Base-by-base conservation (phyloP, 2,888 invertebrate species). In the Acholoe squamosa region DNA sequence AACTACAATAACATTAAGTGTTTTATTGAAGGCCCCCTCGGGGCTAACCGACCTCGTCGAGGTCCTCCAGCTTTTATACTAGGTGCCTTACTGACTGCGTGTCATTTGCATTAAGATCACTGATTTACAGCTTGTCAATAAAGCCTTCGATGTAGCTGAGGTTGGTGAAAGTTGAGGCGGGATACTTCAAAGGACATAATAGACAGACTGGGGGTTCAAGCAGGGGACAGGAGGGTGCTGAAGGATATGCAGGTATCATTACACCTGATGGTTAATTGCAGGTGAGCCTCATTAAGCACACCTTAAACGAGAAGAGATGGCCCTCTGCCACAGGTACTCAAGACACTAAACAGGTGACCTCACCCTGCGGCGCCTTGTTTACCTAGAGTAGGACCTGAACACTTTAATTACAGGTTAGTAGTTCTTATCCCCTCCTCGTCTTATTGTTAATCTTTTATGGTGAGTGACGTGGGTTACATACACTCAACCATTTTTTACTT, bases 61-160 rank as follows among this genome's bases (percentile, higher is more conserved):
- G 31, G n/a, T n/a, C n/a, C 71, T 28, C 12, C 61, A n/a, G 61
- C 71, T 71, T 77, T 84, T 43, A n/a, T n/a, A 22, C 84, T 43
- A 22, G 84, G 51, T 84, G n/a, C 43, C 84, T 84, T 22, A 34
- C 84, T 10, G 84, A 84, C 51, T 43, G 84, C 33, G 51, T 34
- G 84, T n/a, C 25, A 84, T 80, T 80, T 80, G 33, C 80, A 80
- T 80, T 80, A 54, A n/a, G 86, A 86, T 86, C 54, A 54, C 54
- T 86, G 86, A 86, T 86, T 54, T 86, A 86, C 54, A 25, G 54
- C 54, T 28, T 31, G 19, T 86, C 86, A 31, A 52, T 86, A 86
- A 86, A 86, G 80, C 43, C 76, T 76, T 76, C 76, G 76, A 76
- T 31, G 25, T 25, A 76, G 76, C 31, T 76, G 16, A 28, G n/a